A percentile compares a stretch with the other conserved stretches of the same genome.
phyloP scores from a whole-genome alignment of 1,140 invertebrate genomes.

The Platyscapa corneri region DNA sequence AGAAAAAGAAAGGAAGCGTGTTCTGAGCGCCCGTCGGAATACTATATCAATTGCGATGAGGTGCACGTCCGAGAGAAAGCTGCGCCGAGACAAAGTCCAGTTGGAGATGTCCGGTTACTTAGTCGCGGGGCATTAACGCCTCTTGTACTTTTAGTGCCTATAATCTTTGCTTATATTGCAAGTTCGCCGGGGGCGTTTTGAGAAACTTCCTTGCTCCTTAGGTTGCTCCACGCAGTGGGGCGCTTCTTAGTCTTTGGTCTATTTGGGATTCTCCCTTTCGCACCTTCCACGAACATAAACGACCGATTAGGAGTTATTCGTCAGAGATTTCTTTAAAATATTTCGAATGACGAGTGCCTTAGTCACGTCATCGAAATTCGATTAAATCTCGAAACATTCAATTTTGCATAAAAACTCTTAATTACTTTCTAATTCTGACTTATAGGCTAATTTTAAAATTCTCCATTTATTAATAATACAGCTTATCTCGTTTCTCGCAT shows the following conservation, averaged over 20 bases:
- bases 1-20: neutral
- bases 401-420: no score
- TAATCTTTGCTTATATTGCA: constrained; percentile 5
- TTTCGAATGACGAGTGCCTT: neutral
- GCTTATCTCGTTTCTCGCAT: no score
- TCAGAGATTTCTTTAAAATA: neutral
- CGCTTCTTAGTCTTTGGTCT: neutral
- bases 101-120: neutral
- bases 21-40: neutral
- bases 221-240: neutral
- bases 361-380: no score
- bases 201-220: neutral
- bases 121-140: neutral
- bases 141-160: neutral
- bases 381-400: no score
- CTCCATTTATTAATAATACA: no score
- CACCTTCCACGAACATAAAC: neutral
- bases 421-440: no score
- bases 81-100: neutral
- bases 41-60: neutral
- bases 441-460: no score
- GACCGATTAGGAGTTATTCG: neutral
- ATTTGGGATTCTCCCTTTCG: neutral
- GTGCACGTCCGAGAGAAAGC: neutral
- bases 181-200: neutral